Conservation (phyloP, 2,113 vertebrate species). For the Furnarius figulus region DNA sequence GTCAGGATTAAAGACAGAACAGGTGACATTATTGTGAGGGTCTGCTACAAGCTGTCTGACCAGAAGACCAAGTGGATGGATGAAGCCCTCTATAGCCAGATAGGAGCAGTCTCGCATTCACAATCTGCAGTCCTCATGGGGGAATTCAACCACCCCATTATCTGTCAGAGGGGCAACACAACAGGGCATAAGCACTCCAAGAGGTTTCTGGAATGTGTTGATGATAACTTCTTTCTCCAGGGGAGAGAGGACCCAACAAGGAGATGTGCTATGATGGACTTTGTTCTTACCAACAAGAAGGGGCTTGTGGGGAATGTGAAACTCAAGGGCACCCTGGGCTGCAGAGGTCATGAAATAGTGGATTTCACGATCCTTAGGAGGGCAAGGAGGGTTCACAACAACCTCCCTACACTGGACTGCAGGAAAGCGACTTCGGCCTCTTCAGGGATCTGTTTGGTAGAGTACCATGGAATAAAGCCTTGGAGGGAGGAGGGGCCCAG, state of each 20-base stretch:
- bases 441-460: not conserved
- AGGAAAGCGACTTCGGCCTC: not conserved
- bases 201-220: not conserved
- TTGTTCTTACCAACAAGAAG: not conserved
- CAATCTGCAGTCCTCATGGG: not conserved
- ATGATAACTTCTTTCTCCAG: not conserved
- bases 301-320: not conserved
- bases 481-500: not conserved
- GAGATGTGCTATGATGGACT: not conserved
- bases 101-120: not conserved
- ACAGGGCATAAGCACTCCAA: not conserved
- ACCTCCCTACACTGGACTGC: not conserved
- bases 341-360: not conserved
- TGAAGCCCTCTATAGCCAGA: not conserved
- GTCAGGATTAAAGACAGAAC: not conserved
- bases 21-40: not conserved
- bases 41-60: not conserved
- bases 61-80: not conserved
- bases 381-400: not conserved
- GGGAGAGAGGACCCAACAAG: not conserved
- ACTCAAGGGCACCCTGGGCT: not conserved
- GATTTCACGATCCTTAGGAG: not conserved
- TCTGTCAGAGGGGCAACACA: not conserved
- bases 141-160: not conserved
- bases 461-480: not conserved